Evolutionary conservation across 37 sponge, comb jelly and placozoan species (phyloP), one percentile per base, ranked within the genome.

Genomic region (Hormiphora californensis): DNA sequence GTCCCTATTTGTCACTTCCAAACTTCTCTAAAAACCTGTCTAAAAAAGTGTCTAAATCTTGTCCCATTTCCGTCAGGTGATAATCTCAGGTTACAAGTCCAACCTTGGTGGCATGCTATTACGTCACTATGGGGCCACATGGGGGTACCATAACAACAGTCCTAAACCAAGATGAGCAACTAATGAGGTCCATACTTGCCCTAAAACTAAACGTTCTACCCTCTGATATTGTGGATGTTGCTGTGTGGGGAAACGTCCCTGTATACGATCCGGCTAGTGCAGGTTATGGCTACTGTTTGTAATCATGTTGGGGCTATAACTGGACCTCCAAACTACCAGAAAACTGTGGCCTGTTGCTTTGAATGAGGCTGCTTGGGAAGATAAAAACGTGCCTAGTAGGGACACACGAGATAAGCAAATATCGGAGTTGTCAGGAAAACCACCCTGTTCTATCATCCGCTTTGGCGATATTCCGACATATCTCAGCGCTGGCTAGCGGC

Each of bases 211-310:
- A n/a, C 46, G 81, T 73, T 22, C 21, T 73, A 36, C 81, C 81
- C 1, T 36, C 46, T 17, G 81, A 73, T 33, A 73, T 73, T 12
- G 40, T 46, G 35, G 81, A 36, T 41, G 22, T 73, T 5, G 43
- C 81, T 9, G 81, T 73, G 5, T 73, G 81, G 81, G 81, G 81
- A 8, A 73, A 73, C 81, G 35, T 73, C 40, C 81, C 81, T 4
- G 35, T 73, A 21, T 46, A 73, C 44, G 46, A 73, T 46, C 28
- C 23, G 9, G 81, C 81, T 11, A 73, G 81, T 41, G 17, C 81
- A 39, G 81, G n/a, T 46, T 19, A 73, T 41, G 0, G 81, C 39
- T 1, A 73, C 81, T 27, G 81, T 73, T 15, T 4, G 36, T 4
- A 73, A 73, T 36, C 81, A 73, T 46, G 81, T 43, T 43, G 81